These are phyloP conservation scores for Prosapia bicincta DNA, from an alignment of 2,888 invertebrate species.

Conservation along the genomic window DNA sequence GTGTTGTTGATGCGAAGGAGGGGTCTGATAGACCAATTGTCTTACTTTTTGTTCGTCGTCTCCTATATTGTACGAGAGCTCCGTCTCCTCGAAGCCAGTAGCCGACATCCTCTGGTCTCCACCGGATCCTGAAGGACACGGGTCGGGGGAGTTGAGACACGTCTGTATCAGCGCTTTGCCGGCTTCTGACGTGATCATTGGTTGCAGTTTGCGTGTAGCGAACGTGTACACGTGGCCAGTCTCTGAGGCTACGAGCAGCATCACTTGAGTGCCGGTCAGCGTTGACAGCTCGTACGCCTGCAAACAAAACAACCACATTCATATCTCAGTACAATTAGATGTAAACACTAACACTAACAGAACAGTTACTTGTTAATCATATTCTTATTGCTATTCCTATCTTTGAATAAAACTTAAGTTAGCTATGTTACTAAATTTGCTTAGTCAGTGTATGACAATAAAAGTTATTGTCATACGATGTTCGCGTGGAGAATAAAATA, in stretches of 20 bases:
- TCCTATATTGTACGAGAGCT: constrained; percentile 93
- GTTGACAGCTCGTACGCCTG: constrained; percentile 99
- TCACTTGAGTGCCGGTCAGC: constrained; percentile 98
- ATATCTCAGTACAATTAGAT: no score
- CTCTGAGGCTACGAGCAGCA: constrained; percentile 97
- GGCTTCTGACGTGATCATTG: constrained; percentile 97
- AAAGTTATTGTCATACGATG: no score
- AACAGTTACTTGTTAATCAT: no score
- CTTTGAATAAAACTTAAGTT: no score
- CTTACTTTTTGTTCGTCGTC: constrained; percentile 97
- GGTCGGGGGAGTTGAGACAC: constrained; percentile 96
- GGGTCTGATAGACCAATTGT: constrained; percentile 77
- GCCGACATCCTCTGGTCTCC: constrained; percentile 96
- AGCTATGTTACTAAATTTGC: no score
- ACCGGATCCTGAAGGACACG: constrained; percentile 56
- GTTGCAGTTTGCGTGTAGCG: constrained; percentile 96
- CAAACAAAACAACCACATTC: no score
- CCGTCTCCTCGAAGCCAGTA: constrained; percentile 97
- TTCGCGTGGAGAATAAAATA: no score
- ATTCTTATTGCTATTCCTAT: no score
- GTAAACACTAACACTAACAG: no score
- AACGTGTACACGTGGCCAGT: constrained; percentile 99
- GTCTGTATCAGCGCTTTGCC: constrained; percentile 98
- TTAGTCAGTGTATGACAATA: no score
- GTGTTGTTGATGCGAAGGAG: constrained; percentile 38